Evolutionary conservation across 1,140 invertebrate genomes (phyloP), one percentile per base, ranked within the genome.

Genomic region (Panulirus ornatus): DNA sequence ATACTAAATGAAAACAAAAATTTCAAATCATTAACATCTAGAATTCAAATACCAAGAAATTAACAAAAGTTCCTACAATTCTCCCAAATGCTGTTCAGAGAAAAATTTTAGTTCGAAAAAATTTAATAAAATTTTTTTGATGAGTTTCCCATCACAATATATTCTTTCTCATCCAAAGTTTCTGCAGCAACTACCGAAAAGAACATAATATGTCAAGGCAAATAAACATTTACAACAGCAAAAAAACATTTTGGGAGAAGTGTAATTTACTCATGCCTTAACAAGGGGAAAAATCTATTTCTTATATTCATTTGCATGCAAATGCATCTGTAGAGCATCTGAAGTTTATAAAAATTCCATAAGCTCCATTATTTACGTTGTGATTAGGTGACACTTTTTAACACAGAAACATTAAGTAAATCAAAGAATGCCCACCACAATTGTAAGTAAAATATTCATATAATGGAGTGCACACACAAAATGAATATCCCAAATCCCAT

Each of bases 261-360:
- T 34, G n/a, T 14, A 71, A 34, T 38, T 84, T 34, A 70, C 70
- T 66, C 83, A 84, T 84, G 83, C 83, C 66, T 84, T 84, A 44
- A 34, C 9, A 36, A 51, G 66, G 30, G 22, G 58, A 40, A 70
- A 44, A 71, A 66, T 44, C 30, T 47, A 73, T 44, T 47, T 51
- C 73, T 76, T 85, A 75, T 76, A 71, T 11, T 78, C 44, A 78
- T n/a, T n/a, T 73, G 44, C 84, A 86, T 86, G 84, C 84, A 63
- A 54, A 30, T 47, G 66, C 73, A 51, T 86, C 16, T 84, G 51
- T 22, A 38, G 58, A 84, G 63, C 40, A 76, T 86, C 44, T 86
- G 47, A 63, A 76, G 42, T 86, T 54, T 58, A 76, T 51, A 42
- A 73, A 40, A 78, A 73, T 76, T 36, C 78, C 36, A 78, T 78